These are phyloP conservation scores for Torymus texanus DNA, from an alignment of 2,888 invertebrate species.

Conservation along the genomic window DNA sequence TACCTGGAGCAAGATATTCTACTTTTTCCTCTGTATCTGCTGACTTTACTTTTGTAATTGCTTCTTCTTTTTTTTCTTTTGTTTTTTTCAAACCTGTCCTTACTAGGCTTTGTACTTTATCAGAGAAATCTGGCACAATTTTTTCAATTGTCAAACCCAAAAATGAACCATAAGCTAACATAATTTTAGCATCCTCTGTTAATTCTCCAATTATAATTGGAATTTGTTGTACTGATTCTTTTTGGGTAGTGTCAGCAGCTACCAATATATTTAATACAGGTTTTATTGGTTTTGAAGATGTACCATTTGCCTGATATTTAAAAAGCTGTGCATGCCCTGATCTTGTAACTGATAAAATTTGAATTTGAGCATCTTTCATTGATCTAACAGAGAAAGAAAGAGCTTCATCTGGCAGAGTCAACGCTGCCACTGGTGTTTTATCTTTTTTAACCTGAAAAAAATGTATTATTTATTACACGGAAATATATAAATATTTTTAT, in stretches of 20 bases:
- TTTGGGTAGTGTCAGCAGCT: constrained; percentile 76
- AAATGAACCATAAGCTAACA: constrained; percentile 68
- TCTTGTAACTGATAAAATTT: constrained; percentile 80
- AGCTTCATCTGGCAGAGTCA: constrained; percentile 84
- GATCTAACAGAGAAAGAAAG: constrained; percentile 76
- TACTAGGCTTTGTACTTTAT: constrained; percentile 76
- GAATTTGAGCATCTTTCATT: constrained; percentile 76
- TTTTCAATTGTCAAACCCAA: constrained; percentile 68
- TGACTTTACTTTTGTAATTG: constrained; percentile 73
- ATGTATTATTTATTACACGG: constrained; percentile 17
- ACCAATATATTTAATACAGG: constrained; percentile 80
- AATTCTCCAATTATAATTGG: constrained; percentile 76
- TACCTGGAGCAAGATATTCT: constrained; percentile 76
- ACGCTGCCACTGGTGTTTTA: constrained; percentile 78
- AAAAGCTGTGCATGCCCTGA: constrained; percentile 89
- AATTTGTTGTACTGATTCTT: constrained; percentile 77
- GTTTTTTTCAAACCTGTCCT: constrained; percentile 73
- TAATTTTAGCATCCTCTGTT: constrained; percentile 66
- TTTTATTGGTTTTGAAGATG: constrained; percentile 79
- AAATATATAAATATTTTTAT: constrained; percentile 9
- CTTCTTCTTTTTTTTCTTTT: constrained; percentile 70
- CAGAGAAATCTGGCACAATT: constrained; percentile 69
- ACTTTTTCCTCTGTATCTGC: constrained; percentile 75
- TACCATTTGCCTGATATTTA: constrained; percentile 86
- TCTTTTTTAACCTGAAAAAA: constrained; percentile 71